Evolutionary conservation across 1,140 invertebrate species (phyloP).

Genomic region (Laupala kohalensis): DNA sequence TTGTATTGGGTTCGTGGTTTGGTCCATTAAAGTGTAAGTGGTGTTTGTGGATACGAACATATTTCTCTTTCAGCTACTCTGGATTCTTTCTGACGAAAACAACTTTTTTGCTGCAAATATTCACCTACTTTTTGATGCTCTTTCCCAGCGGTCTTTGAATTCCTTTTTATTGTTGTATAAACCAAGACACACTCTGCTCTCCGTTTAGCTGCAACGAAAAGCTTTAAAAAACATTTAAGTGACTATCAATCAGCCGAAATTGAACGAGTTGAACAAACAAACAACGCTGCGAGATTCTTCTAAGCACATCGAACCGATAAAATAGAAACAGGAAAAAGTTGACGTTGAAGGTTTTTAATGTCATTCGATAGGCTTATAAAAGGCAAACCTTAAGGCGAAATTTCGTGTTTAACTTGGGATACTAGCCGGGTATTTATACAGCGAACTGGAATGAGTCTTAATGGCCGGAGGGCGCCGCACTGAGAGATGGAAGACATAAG

Average conservation of each 20-base stretch:
- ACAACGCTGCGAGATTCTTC: not conserved
- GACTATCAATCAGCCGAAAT: not conserved
- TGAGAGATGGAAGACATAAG: too few species aligned
- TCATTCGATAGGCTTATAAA: not conserved
- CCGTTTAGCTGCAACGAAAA: not conserved
- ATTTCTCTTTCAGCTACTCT: too few species aligned
- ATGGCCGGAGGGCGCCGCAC: too few species aligned
- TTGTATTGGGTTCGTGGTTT: too few species aligned
- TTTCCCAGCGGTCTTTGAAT: too few species aligned
- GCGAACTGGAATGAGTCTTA: not conserved
- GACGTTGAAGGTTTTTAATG: not conserved
- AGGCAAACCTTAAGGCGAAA: not conserved
- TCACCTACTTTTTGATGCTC: too few species aligned
- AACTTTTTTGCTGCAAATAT: too few species aligned
- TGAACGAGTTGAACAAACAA: not conserved
- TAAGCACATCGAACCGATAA: not conserved
- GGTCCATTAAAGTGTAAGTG: too few species aligned
- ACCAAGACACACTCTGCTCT: not conserved
- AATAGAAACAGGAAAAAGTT: not conserved
- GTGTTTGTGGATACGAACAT: too few species aligned
- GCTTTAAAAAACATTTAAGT: not conserved
- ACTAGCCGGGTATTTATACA: not conserved
- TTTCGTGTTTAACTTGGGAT: not conserved
- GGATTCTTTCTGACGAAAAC: too few species aligned
- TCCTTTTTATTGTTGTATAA: not conserved